These are phyloP conservation scores for Hipparchia sbordonii DNA, from an alignment of 2,888 invertebrate genomes.

Conservation along the genomic window DNA sequence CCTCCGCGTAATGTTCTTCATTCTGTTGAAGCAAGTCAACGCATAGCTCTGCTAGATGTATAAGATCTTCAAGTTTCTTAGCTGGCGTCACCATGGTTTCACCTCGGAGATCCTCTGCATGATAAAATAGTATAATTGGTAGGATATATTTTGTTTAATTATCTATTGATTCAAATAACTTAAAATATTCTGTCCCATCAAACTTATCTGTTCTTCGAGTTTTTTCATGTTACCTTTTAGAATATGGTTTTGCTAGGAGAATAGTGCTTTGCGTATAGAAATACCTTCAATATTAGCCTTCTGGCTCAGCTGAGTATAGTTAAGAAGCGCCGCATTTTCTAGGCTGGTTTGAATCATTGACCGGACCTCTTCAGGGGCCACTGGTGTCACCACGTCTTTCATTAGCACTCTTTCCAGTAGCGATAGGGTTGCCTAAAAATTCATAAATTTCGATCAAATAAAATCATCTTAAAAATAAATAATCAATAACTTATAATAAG, in stretches of 20 bases:
- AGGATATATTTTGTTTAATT: too few relatives aligned
- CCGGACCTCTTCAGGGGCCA: slow-evolving; percentile 97
- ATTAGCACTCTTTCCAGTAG: slow-evolving; percentile 98
- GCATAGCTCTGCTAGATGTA: slow-evolving; percentile 98
- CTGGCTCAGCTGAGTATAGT: slow-evolving; percentile 97
- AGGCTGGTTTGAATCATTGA: slow-evolving; percentile 98
- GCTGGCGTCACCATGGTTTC: slow-evolving; percentile 92
- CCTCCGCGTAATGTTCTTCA: slow-evolving; percentile 99
- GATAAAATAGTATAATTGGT: neutral
- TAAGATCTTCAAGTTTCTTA: slow-evolving; percentile 97
- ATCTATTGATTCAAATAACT: neutral
- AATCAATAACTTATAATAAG: neutral
- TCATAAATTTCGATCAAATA: neutral
- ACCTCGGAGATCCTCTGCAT: slow-evolving; percentile 89
- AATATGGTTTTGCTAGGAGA: too few relatives aligned
- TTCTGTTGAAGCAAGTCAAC: slow-evolving; percentile 99
- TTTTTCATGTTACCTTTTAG: too few relatives aligned
- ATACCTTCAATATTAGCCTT: slow-evolving; percentile 98
- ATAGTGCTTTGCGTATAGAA: neutral
- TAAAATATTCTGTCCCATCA: too few relatives aligned
- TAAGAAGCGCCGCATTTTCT: slow-evolving; percentile 98
- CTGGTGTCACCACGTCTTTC: slow-evolving; percentile 99
- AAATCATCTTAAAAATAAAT: neutral
- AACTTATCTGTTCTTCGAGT: too few relatives aligned
- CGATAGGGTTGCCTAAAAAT: slow-evolving; percentile 91